A percentile compares a stretch with the other conserved stretches of the same genome.
Evolutionary conservation across 2,888 invertebrate species (phyloP).

Genomic region (Bembecia ichneumoniformis): DNA sequence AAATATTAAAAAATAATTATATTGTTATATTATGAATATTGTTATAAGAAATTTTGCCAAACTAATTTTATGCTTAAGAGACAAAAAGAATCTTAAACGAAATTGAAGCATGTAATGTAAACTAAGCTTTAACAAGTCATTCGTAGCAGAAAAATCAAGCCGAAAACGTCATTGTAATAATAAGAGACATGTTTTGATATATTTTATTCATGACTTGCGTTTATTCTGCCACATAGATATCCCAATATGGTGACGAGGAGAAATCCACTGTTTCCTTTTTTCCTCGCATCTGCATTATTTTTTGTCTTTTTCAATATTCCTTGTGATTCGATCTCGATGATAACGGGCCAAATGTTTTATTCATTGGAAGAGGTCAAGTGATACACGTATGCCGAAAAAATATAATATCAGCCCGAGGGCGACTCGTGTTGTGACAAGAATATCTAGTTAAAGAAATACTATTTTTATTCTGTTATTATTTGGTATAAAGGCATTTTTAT

Average conservation of each 20-base stretch:
- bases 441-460: no score
- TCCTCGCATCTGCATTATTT: constrained; percentile 11
- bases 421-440: not conserved
- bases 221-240: not conserved
- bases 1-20: no score
- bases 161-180: not conserved
- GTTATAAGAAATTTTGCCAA: no score
- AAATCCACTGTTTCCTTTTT: constrained; percentile 4
- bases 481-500: no score
- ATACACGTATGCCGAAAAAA: constrained; percentile 19
- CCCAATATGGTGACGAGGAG: not conserved
- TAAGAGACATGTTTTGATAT: not conserved
- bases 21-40: no score
- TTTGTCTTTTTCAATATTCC: constrained; percentile 15
- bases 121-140: no score
- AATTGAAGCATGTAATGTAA: no score
- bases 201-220: not conserved
- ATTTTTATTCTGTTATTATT: no score
- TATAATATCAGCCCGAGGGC: constrained; percentile 15
- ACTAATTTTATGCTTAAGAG: no score
- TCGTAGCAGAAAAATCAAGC: not conserved
- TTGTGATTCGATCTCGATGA: constrained; percentile 8
- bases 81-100: no score
- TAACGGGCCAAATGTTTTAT: constrained; percentile 32
- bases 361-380: constrained; percentile 25